Conservation (phyloP, 2,797 vertebrate species). For the Morus bassanus region DNA sequence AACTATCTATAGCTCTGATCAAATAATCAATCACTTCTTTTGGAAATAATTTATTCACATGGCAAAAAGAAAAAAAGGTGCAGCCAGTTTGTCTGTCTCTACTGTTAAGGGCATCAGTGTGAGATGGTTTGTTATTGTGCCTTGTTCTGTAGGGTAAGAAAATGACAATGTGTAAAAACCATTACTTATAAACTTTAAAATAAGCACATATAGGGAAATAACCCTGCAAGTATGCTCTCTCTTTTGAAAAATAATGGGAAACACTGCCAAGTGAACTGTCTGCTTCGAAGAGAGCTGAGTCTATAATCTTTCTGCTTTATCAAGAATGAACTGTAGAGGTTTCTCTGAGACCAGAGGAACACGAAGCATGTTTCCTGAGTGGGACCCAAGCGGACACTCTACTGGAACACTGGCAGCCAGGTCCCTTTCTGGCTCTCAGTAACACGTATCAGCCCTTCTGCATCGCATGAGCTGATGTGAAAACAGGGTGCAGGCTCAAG, state of each 20-base stretch:
- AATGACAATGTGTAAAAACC: not conserved
- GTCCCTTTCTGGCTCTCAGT: not conserved
- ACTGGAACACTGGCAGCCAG: accelerated
- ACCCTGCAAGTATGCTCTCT: not conserved
- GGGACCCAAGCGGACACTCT: accelerated
- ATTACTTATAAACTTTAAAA: not conserved
- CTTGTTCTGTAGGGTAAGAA: not conserved
- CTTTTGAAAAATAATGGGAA: not conserved
- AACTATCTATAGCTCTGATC: not conserved
- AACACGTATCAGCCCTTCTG: accelerated
- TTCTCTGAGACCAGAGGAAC: not conserved
- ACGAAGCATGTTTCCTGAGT: accelerated
- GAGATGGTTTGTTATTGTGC: not conserved
- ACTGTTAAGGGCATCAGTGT: not conserved
- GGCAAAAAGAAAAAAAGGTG: not conserved
- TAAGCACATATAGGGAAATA: not conserved
- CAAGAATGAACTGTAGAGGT: not conserved
- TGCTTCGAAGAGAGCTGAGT: not conserved
- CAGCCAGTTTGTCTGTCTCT: not conserved
- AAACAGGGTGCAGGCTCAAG: not conserved
- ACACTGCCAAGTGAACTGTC: not conserved
- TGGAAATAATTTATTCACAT: not conserved
- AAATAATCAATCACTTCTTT: not conserved
- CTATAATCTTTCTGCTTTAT: not conserved
- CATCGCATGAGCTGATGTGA: accelerated